Base-by-base conservation (phyloP, 64 coral and sea anemone genomes). In the Platygyra sinensis region DNA sequence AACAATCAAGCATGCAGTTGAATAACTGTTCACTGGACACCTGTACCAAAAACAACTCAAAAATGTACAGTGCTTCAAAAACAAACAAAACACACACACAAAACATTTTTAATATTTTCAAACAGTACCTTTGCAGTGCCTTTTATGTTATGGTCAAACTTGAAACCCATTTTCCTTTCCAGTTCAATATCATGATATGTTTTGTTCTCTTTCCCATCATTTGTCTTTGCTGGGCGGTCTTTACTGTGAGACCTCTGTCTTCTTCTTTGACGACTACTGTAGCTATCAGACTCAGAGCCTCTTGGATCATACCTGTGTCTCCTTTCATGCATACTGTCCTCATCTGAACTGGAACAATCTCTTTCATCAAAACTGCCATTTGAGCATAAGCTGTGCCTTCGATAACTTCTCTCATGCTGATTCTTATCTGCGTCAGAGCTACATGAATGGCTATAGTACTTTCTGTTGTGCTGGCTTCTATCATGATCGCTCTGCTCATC, bases 161-260 rank as follows among this genome's bases (percentile, higher is more conserved):
- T 98, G 71, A 98, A 98, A 7, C 72, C 94, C 59, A 91, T 62
- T 31, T 98, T 98, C 36, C 96, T 94, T 87, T 94, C 93, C 52
- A 88, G 83, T 71, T 98, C 96, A 98, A 98, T 89, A 65, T 98
- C 88, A 86, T 80, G 88, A 59, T 75, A 50, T 30, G 31, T 27
- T 79, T 74, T 87, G 8, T 73, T 82, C 55, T 67, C 52, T 29
- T 59, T 83, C 2, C 19, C 71, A 73, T 25, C 13, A 73, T 19
- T 65, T 12, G 46, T n/a, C 69, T 55, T 75, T 75, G 33, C 18
- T 60, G 28, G 39, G 42, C 10, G 25, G 15, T 75, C 72, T 74
- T 30, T 75, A 39, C 62, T 51, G 1, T 72, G n/a, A 52, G 60
- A 78, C 49, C 64, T 77, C 52, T n/a, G 55, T 33, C 16, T 61